These are phyloP conservation scores for Acanthisitta chloris DNA, from an alignment of 2,113 vertebrate genomes.

Conservation along the genomic window DNA sequence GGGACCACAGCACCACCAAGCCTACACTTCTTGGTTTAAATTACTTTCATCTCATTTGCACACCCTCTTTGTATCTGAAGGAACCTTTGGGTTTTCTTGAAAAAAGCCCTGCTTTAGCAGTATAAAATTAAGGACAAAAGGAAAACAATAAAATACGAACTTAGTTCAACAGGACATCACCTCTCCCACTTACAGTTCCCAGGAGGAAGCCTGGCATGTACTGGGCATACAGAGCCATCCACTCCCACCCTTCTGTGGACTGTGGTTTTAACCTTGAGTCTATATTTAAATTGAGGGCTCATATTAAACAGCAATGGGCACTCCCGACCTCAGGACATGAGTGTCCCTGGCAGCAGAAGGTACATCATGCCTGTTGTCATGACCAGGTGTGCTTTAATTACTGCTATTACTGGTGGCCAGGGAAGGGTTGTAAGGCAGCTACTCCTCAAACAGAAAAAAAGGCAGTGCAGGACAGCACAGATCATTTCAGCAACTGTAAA, in stretches of 20 bases:
- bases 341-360: background rate
- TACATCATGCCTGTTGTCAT: background rate
- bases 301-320: background rate
- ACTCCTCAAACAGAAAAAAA: slow-evolving; percentile 13
- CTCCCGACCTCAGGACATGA: background rate
- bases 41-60: background rate
- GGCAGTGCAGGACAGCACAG: background rate
- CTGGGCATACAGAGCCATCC: background rate
- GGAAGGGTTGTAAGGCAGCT: slow-evolving; percentile 11
- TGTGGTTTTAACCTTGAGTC: slow-evolving; percentile 27
- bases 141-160: background rate
- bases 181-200: background rate
- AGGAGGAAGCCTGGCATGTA: background rate
- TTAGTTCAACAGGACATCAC: background rate
- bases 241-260: background rate
- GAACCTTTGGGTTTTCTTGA: background rate
- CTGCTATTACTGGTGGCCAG: background rate
- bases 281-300: background rate
- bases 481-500: background rate
- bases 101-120: background rate
- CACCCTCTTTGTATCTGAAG: background rate
- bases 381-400: slow-evolving; percentile 59
- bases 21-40: background rate
- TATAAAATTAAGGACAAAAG: background rate
- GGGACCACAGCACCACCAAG: background rate